Conservation (phyloP, 1,140 invertebrate species). For the Magallana gigas region DNA sequence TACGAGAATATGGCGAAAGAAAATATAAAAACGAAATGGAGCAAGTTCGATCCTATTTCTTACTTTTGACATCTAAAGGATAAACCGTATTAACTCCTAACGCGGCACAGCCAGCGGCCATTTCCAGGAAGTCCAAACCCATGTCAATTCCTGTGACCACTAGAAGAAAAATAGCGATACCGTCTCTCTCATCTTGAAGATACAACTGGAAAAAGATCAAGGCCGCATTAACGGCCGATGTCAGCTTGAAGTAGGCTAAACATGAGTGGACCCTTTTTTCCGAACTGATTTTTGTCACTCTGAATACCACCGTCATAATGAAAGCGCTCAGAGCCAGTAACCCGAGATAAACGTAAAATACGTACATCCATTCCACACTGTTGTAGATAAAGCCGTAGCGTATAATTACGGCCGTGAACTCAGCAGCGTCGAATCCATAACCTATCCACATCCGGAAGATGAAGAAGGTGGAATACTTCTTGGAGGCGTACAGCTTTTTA, state of each 20-base stretch:
- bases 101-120: constrained; percentile 41
- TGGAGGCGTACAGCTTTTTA: not conserved
- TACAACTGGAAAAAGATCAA: constrained; percentile 49
- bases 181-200: constrained; percentile 20
- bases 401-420: constrained; percentile 18
- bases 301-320: constrained; percentile 18
- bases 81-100: not conserved
- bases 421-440: constrained; percentile 40
- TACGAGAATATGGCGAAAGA: no score
- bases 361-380: constrained; percentile 25
- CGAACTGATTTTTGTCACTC: not conserved
- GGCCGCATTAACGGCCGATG: constrained; percentile 35
- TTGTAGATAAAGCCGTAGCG: constrained; percentile 21
- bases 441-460: constrained; percentile 47
- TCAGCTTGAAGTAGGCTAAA: constrained; percentile 47
- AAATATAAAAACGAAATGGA: no score
- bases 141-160: constrained; percentile 44
- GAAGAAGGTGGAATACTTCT: constrained; percentile 28
- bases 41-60: not conserved
- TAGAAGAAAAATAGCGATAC: constrained; percentile 19
- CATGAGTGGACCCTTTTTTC: not conserved
- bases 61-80: constrained; percentile 3
- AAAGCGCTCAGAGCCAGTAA: constrained; percentile 27
- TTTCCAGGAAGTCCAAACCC: constrained; percentile 45
- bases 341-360: constrained; percentile 44